Evolutionary conservation across 2,113 vertebrate genomes (phyloP).

Genomic region (Myiagra hebetior): DNA sequence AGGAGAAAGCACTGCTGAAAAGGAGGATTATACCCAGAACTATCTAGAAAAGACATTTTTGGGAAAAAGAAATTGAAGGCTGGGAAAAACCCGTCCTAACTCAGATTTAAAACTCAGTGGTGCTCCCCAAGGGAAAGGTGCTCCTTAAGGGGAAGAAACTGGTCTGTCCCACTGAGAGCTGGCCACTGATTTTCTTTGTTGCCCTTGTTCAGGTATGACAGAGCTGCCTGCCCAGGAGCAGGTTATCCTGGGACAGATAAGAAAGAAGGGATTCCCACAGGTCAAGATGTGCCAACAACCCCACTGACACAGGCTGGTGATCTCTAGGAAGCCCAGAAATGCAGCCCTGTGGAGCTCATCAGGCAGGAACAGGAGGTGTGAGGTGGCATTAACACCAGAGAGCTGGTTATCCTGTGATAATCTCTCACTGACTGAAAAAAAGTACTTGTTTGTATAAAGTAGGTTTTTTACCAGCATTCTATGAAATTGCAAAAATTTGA

Average conservation of each 20-base stretch:
- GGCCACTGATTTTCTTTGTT: neutral
- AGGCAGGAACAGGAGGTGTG: neutral
- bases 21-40: neutral
- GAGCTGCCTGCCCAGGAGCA: neutral
- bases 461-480: neutral
- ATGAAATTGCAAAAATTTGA: neutral
- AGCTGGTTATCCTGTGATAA: neutral
- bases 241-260: neutral
- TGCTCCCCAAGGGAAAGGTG: neutral
- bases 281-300: fast-evolving
- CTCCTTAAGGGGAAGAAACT: neutral
- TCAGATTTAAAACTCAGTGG: neutral
- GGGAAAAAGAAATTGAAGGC: neutral
- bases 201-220: neutral
- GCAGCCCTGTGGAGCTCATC: neutral
- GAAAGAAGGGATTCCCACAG: neutral
- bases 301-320: too few species aligned
- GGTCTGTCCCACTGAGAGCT: neutral
- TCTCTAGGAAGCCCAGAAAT: neutral
- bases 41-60: neutral
- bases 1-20: neutral
- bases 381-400: neutral
- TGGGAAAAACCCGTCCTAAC: neutral
- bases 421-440: neutral
- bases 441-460: neutral